A percentile compares a stretch with the other conserved stretches of the same genome.
Conservation (phyloP, 2,113 vertebrate genomes). For the Acrocephalus arundinaceus region DNA sequence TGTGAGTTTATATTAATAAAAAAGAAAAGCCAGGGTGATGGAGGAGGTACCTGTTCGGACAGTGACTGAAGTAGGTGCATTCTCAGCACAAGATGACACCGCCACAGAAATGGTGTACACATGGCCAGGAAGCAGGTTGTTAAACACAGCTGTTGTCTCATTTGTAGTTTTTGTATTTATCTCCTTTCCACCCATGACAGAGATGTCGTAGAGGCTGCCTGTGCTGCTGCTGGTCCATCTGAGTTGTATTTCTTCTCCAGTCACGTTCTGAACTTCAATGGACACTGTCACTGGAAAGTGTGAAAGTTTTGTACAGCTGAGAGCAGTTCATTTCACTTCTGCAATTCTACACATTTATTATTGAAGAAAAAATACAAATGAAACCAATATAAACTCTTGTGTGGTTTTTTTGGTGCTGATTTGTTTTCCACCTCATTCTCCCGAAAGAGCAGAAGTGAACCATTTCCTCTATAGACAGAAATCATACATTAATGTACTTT, state of each 20-base stretch:
- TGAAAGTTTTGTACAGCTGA: background rate
- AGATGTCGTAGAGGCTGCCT: background rate
- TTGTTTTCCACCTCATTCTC: background rate
- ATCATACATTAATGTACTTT: background rate
- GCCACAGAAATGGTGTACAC: constrained; percentile 33
- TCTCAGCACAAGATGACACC: background rate
- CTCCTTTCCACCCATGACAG: background rate
- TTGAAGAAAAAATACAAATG: background rate
- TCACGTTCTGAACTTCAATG: background rate
- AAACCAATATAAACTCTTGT: background rate
- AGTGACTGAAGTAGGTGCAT: background rate
- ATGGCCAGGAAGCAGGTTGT: constrained; percentile 5
- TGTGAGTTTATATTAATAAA: background rate
- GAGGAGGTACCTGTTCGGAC: constrained; percentile 60
- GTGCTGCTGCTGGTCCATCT: background rate
- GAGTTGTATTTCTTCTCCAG: constrained; percentile 4
- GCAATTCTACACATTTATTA: background rate
- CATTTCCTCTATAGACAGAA: background rate
- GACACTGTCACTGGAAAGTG: constrained; percentile 20
- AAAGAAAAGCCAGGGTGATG: background rate
- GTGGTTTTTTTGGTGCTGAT: background rate
- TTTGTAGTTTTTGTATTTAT: background rate
- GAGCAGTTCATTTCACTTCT: background rate
- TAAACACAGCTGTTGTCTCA: background rate
- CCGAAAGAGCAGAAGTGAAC: background rate